Conservation (phyloP, 2,113 vertebrate species). For the Crotalus helleri region DNA sequence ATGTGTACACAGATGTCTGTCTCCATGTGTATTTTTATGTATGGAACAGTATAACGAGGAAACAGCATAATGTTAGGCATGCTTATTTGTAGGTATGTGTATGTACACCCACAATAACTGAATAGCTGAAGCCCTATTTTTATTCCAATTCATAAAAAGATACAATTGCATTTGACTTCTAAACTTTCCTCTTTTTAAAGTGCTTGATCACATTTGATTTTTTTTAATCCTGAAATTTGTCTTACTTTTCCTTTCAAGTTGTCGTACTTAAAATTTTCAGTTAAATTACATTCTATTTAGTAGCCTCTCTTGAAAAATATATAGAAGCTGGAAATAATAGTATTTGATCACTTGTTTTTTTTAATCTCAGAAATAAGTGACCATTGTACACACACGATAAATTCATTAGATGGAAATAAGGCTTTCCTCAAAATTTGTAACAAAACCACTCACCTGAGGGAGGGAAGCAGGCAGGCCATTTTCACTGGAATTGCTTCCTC, state of each 20-base stretch:
- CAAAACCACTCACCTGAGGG: not conserved
- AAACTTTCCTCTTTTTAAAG: not conserved
- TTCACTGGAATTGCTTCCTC: not conserved
- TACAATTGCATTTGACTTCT: not conserved
- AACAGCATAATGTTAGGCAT: not conserved
- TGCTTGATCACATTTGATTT: not conserved
- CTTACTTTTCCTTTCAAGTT: not conserved
- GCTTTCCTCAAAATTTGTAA: conserved; percentile 1
- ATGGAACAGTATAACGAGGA: not conserved
- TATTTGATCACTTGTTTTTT: not conserved
- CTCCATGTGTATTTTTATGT: not conserved
- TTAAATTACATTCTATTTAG: not conserved
- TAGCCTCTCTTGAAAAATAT: not conserved
- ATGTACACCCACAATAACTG: not conserved
- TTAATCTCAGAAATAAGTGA: rapidly evolving
- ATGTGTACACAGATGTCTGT: not conserved
- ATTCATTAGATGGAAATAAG: not conserved
- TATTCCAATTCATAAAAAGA: not conserved
- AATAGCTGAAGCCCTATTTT: not conserved
- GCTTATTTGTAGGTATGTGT: not conserved
- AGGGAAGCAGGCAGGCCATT: not conserved
- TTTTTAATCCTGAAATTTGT: not conserved
- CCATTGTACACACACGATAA: not conserved
- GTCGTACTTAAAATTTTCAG: not conserved
- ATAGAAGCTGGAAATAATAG: not conserved